These are phyloP conservation scores for Turdus rufiventris DNA, from an alignment of 2,113 vertebrate species.

Conservation along the genomic window DNA sequence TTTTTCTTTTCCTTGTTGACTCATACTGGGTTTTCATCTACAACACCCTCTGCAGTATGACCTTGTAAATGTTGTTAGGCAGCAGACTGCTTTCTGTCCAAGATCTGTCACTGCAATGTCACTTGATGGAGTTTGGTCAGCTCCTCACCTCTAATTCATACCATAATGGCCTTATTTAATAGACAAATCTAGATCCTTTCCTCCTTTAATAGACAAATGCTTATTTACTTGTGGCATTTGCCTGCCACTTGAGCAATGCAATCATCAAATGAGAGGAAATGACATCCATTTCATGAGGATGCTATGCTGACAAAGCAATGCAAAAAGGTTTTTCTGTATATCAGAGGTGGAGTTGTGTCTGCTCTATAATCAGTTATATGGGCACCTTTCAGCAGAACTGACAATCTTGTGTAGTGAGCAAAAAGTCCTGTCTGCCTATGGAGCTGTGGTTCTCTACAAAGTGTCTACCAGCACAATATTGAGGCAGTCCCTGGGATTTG, in stretches of 20 bases:
- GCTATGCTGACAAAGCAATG: not conserved
- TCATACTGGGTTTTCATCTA: not conserved
- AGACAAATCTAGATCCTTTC: not conserved
- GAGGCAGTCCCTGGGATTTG: not conserved
- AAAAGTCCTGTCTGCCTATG: not conserved
- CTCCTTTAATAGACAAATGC: not conserved
- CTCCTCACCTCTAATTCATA: not conserved
- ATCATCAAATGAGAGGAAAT: not conserved
- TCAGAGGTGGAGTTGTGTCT: not conserved
- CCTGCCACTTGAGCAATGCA: not conserved
- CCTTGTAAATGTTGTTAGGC: not conserved
- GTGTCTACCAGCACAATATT: accelerated
- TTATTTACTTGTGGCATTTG: not conserved
- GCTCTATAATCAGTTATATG: not conserved
- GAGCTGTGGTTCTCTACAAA: not conserved
- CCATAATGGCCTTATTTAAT: not conserved
- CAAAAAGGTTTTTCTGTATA: not conserved
- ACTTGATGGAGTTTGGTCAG: not conserved
- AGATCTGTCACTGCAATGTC: not conserved
- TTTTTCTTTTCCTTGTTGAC: not conserved
- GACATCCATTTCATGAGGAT: not conserved
- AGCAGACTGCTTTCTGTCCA: not conserved
- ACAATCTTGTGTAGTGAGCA: not conserved
- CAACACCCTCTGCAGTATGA: not conserved
- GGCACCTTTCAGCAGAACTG: not conserved